These are phyloP conservation scores for Epinotia demarniana DNA, from an alignment of 2,888 invertebrate genomes.

Conservation along the genomic window DNA sequence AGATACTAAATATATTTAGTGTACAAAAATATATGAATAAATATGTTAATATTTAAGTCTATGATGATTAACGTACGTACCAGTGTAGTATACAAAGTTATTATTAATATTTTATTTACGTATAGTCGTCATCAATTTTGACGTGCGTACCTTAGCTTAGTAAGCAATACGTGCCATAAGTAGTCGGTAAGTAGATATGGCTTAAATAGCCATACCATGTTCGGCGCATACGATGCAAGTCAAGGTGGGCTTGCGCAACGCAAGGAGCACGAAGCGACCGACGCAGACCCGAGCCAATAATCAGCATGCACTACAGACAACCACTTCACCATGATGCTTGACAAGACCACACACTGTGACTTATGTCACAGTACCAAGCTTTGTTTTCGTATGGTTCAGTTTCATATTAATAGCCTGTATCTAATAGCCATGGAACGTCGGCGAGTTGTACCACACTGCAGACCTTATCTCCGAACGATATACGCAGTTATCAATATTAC, in stretches of 20 bases:
- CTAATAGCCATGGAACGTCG: conserved; percentile 1
- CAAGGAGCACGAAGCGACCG: conserved; percentile 54
- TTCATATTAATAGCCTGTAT: background rate
- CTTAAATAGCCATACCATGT: conserved; percentile 59
- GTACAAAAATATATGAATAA: background rate
- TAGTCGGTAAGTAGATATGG: conserved; percentile 53
- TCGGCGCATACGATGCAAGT: conserved; percentile 69
- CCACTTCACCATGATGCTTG: conserved; percentile 25
- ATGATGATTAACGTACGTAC: background rate
- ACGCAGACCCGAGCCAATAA: conserved; percentile 48
- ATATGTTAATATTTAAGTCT: background rate
- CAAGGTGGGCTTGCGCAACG: conserved; percentile 74
- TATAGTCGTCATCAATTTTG: conserved; percentile 29
- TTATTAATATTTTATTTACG: conserved; percentile 3
- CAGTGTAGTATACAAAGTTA: background rate
- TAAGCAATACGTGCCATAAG: conserved; percentile 43
- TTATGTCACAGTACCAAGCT: background rate
- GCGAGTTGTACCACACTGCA: conserved; percentile 7
- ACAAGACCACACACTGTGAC: too few species aligned
- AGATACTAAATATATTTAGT: background rate
- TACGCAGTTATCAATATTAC: conserved; percentile 30
- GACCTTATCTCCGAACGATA: conserved; percentile 24
- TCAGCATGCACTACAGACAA: conserved; percentile 42
- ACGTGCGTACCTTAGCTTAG: conserved; percentile 37
- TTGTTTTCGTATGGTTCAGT: background rate